phyloP scores from a whole-genome alignment of 2,797 vertebrate species.

The Lithobates sylvaticus region DNA sequence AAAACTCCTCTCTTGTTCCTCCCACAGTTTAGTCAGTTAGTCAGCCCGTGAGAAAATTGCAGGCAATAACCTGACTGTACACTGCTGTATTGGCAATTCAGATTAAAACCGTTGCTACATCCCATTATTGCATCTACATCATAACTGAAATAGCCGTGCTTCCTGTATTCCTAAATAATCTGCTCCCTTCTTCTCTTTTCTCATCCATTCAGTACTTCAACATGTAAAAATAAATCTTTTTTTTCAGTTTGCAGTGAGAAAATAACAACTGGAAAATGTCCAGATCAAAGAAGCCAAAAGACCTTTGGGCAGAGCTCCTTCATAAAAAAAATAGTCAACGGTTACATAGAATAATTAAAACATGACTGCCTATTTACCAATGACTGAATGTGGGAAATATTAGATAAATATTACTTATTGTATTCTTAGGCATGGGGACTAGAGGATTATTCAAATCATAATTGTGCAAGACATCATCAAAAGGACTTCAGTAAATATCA shows the following conservation, averaged over 20 bases:
- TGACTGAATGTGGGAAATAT: slow-evolving; percentile 36
- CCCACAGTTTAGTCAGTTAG: slow-evolving; percentile 46
- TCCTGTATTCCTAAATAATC: slow-evolving; percentile 23
- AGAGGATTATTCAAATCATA: neutral
- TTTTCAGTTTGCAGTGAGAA: slow-evolving; percentile 64
- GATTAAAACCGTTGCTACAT: slow-evolving; percentile 47
- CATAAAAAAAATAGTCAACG: slow-evolving; percentile 49
- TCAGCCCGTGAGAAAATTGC: slow-evolving; percentile 62
- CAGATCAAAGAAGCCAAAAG: slow-evolving; percentile 63
- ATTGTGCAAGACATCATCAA: neutral
- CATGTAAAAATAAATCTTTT: slow-evolving; percentile 47
- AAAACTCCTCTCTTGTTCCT: slow-evolving; percentile 56
- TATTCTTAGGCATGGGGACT: neutral
- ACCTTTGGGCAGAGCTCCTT: slow-evolving; percentile 40
- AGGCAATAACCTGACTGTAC: slow-evolving; percentile 45
- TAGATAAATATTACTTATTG: neutral
- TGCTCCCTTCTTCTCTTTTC: slow-evolving; percentile 1
- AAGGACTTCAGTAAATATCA: neutral
- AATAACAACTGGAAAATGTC: slow-evolving; percentile 65
- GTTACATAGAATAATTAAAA: slow-evolving; percentile 43
- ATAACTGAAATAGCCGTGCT: slow-evolving; percentile 18
- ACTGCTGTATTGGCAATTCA: slow-evolving; percentile 39
- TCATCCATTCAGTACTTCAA: slow-evolving; percentile 24
- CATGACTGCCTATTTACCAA: slow-evolving; percentile 7
- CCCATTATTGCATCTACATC: slow-evolving; percentile 24